phyloP scores from a whole-genome alignment of 2,113 vertebrate genomes.

The Elephas maximus region DNA sequence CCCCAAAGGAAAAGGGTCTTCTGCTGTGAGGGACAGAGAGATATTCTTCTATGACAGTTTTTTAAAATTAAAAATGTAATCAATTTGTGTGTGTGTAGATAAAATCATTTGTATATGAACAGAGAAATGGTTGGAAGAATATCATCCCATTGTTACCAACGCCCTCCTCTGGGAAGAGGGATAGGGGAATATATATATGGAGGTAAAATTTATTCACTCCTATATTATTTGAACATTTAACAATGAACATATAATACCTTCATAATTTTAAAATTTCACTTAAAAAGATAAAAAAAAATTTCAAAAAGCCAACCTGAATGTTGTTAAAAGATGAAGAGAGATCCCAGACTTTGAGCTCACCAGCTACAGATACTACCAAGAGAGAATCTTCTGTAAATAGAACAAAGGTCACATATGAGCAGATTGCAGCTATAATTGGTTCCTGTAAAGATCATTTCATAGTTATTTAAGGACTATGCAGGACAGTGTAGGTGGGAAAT shows the following conservation, averaged over 20 bases:
- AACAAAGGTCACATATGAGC: neutral
- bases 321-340: constrained; percentile 88
- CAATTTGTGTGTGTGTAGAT: neutral
- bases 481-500: neutral
- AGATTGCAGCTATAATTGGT: too few relatives aligned
- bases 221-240: neutral
- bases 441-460: neutral
- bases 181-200: neutral
- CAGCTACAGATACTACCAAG: constrained; percentile 88
- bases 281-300: neutral
- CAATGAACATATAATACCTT: neutral
- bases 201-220: neutral
- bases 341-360: constrained; percentile 90
- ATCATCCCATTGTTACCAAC: neutral
- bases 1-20: neutral
- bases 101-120: neutral
- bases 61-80: constrained; percentile 1
- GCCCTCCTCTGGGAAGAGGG: neutral
- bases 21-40: neutral
- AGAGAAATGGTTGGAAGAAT: neutral
- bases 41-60: neutral
- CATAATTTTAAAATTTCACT: neutral
- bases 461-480: neutral
- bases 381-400: constrained; percentile 89
- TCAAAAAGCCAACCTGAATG: constrained; percentile 88